phyloP scores from a whole-genome alignment of 1,140 invertebrate species.

The Aphaenogaster ashmeadi region DNA sequence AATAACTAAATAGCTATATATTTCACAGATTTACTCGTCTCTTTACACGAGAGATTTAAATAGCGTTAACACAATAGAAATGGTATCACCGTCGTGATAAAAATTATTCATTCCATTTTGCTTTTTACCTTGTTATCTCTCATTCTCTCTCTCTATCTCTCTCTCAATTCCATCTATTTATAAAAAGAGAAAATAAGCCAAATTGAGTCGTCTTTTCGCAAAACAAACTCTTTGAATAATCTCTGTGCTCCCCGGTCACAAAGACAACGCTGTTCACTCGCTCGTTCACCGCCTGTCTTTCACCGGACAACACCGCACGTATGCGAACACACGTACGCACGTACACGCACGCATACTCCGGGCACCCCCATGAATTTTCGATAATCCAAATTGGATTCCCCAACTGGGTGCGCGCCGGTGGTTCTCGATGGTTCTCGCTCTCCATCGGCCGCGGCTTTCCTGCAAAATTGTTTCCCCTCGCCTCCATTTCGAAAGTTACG shows the following conservation, averaged over 20 bases:
- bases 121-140: not conserved
- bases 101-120: constrained; percentile 19
- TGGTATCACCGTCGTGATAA: not conserved
- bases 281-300: constrained; percentile 69
- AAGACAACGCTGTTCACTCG: constrained; percentile 39
- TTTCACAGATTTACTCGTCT: not conserved
- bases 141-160: constrained; percentile 35
- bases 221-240: constrained; percentile 56
- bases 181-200: constrained; percentile 2
- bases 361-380: constrained; percentile 83
- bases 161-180: constrained; percentile 14
- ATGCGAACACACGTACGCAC: constrained; percentile 67
- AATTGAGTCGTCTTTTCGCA: constrained; percentile 1
- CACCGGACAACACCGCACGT: constrained; percentile 71
- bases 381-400: constrained; percentile 85
- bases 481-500: constrained; percentile 40
- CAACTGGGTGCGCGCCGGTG: constrained; percentile 73
- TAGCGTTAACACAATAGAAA: constrained; percentile 8
- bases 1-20: not conserved
- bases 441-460: constrained; percentile 41
- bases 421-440: constrained; percentile 48
- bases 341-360: not conserved
- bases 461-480: constrained; percentile 65
- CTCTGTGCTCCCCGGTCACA: constrained; percentile 28
- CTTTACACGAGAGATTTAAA: not conserved